Conservation (phyloP, 2,888 invertebrate genomes). For the Pterobdella sp. region DNA sequence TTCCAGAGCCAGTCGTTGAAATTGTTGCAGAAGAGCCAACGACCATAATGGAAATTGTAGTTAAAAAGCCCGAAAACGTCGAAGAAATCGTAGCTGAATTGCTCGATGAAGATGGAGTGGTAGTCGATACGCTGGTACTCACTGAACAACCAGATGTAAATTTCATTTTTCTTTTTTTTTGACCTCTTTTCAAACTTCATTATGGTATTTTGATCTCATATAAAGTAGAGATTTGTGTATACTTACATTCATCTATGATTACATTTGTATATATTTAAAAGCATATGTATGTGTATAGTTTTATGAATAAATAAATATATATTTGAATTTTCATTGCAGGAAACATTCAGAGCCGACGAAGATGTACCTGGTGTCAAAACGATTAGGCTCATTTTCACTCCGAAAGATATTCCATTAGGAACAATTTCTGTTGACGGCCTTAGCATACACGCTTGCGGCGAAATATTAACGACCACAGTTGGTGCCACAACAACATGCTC, state of each 20-base stretch:
- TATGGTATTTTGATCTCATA: no score
- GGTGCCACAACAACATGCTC: not conserved
- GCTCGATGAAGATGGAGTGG: not conserved
- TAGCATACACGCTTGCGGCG: not conserved
- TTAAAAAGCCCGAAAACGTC: not conserved
- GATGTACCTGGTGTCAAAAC: not conserved
- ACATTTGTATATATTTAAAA: not conserved
- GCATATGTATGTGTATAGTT: not conserved
- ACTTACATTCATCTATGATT: not conserved
- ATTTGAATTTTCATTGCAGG: no score
- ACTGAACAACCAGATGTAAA: not conserved
- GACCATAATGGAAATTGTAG: not conserved
- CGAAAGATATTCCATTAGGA: not conserved
- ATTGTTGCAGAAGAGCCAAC: not conserved
- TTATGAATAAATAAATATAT: no score
- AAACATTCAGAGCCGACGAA: not conserved
- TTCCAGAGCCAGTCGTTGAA: not conserved
- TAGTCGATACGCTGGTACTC: not conserved
- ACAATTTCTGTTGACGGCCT: not conserved
- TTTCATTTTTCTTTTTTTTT: not conserved
- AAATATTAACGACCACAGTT: not conserved
- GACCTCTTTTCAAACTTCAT: no score
- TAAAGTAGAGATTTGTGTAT: no score
- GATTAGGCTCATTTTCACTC: not conserved
- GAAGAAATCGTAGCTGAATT: not conserved